A percentile compares a stretch with the other conserved stretches of the same genome.
These are phyloP conservation scores for Nycticryphes semicollaris DNA, from an alignment of 2,113 vertebrate species.

Conservation along the genomic window DNA sequence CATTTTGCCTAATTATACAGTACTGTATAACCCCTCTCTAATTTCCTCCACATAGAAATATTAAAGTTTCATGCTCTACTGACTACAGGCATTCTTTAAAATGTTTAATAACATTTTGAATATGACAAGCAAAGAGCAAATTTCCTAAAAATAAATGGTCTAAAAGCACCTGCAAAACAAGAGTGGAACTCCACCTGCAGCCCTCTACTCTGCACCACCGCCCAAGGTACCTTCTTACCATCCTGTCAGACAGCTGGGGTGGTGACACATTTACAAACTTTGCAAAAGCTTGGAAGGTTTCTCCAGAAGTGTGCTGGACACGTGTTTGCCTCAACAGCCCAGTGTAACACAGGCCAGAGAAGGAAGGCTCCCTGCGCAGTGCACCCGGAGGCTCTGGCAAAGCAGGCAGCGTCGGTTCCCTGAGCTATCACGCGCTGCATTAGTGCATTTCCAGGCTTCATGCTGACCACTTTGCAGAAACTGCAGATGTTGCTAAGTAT, in stretches of 20 bases:
- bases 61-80: neutral
- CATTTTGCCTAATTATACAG: neutral
- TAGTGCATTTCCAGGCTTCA: fast-evolving
- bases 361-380: fast-evolving
- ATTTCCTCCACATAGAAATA: neutral
- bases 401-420: fast-evolving
- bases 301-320: neutral
- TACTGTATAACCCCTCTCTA: neutral
- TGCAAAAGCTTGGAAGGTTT: neutral
- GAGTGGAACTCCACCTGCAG: neutral
- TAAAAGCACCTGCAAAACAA: neutral
- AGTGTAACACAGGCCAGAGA: fast-evolving
- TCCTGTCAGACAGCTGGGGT: neutral
- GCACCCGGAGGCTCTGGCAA: fast-evolving
- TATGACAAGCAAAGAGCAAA: neutral
- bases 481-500: fast-evolving
- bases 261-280: too few species aligned
- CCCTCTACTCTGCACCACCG: too few species aligned
- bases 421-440: fast-evolving
- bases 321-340: neutral
- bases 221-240: neutral
- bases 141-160: neutral
- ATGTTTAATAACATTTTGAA: neutral
- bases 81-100: neutral
- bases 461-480: neutral